Evolutionary conservation across 1,140 invertebrate species (phyloP), one percentile per base, ranked within the genome.

Genomic region (Plectrocnemia conspersa): DNA sequence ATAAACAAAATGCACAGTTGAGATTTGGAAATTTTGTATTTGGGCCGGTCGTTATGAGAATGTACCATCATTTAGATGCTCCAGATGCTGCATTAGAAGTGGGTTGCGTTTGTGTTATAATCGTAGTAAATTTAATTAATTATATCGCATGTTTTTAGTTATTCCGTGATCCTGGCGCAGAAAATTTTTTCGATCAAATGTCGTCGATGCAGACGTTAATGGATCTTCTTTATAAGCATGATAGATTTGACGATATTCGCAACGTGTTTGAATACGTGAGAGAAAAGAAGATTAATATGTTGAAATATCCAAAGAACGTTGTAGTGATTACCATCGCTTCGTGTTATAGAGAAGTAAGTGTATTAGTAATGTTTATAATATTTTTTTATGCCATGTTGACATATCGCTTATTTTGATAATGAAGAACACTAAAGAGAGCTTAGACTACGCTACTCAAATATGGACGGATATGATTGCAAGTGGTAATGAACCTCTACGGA

Each of bases 1-100:
- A 86, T 60, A 63, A 69, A n/a, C 85, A 89, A 66, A 85, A 83
- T 57, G 78, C 80, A 48, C 79, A 85, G 56, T 64, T 85, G 24
- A 72, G 87, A 52, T 90, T 91, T 79, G 82, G 85, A 13, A 83
- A 76, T 59, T 92, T 83, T 72, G 67, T 83, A 7, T 92, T 92
- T 81, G 89, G 90, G 1, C 88, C 89, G 15, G 81, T 92, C 7
- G 75, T 88, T 0, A 90, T 93, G 88, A 75, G 90, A 61, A 77
- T 88, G 70, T 84, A 84, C 56, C 74, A 90, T 65, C 71, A 79
- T 62, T 66, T 89, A 5, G 82, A 89, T 65, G 78, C 84, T 64
- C 81, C 85, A 16, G 73, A 82, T 44, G 63, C 80, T 45, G 88
- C 88, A 15, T 61, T 87, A 3, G 59, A 82, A 63, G 74, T 80